Evolutionary conservation across 2,797 vertebrate genomes (phyloP).

Genomic region (Cynopterus sphinx): DNA sequence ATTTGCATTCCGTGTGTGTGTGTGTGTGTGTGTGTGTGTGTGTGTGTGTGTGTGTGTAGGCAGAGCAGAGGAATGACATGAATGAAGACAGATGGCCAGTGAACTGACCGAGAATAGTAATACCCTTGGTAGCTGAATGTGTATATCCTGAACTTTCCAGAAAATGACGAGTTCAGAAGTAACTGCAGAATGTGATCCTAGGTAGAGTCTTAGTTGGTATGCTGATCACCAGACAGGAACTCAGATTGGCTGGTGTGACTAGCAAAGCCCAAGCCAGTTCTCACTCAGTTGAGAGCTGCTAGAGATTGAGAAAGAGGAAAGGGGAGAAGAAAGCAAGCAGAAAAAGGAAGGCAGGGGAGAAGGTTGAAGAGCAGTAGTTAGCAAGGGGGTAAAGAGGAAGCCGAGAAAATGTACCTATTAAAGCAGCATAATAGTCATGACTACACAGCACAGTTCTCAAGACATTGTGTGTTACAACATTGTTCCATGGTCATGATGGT

Average conservation of each 20-base stretch:
- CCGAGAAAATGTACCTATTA: neutral
- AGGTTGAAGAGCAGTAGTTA: neutral
- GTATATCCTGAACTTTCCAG: neutral
- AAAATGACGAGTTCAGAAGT: neutral
- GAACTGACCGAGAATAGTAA: neutral
- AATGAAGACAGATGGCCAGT: neutral
- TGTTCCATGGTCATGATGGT: neutral
- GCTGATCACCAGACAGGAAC: neutral
- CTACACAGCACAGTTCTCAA: neutral
- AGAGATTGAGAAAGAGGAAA: neutral
- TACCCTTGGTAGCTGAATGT: neutral
- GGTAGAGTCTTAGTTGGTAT: neutral
- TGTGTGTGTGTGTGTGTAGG: neutral
- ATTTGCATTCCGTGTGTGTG: neutral
- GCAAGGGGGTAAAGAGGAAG: neutral
- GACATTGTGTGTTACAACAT: neutral
- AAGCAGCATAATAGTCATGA: neutral
- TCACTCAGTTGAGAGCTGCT: neutral
- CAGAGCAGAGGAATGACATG: neutral
- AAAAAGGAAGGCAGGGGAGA: neutral
- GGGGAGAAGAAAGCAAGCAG: neutral
- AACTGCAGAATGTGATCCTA: neutral
- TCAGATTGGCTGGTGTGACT: neutral
- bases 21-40: neutral
- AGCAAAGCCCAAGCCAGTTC: neutral